Conservation (phyloP, 1,140 invertebrate genomes). For the Heliothis virescens region DNA sequence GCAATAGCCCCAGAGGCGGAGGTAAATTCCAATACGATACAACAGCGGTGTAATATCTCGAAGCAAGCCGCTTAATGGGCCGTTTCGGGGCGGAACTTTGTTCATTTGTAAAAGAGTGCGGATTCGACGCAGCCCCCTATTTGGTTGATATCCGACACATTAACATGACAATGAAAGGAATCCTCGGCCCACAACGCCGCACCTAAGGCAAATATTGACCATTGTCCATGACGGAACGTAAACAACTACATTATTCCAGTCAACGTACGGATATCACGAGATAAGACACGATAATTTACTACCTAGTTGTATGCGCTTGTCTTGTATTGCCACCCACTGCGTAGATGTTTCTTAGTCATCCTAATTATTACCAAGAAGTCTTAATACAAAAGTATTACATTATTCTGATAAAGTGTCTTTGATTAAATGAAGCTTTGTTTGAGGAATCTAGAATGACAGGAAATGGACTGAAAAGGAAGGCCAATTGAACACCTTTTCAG, state of each 20-base stretch:
- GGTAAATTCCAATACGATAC: conserved; percentile 66
- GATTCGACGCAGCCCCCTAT: conserved; percentile 30
- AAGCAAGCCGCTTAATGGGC: conserved; percentile 63
- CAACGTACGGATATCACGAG: conserved; percentile 36
- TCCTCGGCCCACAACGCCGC: conserved; percentile 37
- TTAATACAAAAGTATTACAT: no score
- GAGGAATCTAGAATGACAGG: not conserved
- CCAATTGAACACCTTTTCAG: conserved; percentile 24
- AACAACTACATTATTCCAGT: conserved; percentile 42
- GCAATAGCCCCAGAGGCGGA: conserved; percentile 47
- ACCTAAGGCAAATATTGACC: conserved; percentile 58
- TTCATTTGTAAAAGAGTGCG: conserved; percentile 62
- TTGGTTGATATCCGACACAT: conserved; percentile 47
- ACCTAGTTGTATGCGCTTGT: not conserved
- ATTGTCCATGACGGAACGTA: conserved; percentile 50
- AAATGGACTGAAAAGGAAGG: conserved; percentile 21
- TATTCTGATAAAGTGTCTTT: no score
- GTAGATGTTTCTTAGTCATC: not conserved
- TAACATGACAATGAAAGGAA: conserved; percentile 57
- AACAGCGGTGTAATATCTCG: conserved; percentile 66
- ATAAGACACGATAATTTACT: conserved; percentile 15
- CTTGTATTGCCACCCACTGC: not conserved
- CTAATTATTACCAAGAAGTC: no score
- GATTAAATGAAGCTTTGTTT: not conserved
- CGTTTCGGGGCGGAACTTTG: conserved; percentile 68